Evolutionary conservation across 2,113 vertebrate genomes (phyloP).

Genomic region (Lasiurus cinereus): DNA sequence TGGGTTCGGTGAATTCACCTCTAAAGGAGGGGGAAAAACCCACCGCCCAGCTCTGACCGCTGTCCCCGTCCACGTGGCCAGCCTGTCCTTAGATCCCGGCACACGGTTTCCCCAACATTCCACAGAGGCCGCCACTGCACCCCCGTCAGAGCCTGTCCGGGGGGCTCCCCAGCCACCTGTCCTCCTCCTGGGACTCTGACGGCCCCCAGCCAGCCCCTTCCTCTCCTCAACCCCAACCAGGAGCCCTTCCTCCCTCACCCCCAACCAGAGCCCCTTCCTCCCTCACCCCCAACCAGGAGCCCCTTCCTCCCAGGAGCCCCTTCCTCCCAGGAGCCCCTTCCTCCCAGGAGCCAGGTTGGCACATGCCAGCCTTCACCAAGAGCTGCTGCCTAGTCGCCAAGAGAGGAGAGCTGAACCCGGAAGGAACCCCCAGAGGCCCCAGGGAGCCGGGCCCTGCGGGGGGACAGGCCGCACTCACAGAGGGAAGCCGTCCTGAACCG

Average conservation of each 20-base stretch:
- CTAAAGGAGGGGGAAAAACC: too few relatives aligned
- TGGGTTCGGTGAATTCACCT: neutral
- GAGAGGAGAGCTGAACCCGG: neutral
- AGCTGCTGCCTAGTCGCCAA: neutral
- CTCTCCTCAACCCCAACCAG: neutral
- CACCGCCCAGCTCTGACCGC: neutral
- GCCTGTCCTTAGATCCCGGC: neutral
- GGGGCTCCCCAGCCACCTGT: too few relatives aligned
- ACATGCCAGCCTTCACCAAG: neutral
- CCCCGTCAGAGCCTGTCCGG: neutral
- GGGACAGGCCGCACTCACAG: constrained; percentile 82
- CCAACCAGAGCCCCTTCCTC: neutral
- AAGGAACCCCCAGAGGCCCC: neutral
- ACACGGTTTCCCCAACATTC: neutral
- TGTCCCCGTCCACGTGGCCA: neutral
- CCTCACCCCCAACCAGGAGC: neutral
- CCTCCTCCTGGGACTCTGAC: rapidly evolving
- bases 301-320: neutral
- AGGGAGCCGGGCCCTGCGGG: rapidly evolving
- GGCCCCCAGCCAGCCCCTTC: neutral
- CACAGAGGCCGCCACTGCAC: neutral
- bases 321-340: neutral
- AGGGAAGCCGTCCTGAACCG: constrained; percentile 81
- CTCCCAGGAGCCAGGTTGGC: neutral
- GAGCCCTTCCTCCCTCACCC: rapidly evolving